phyloP scores from a whole-genome alignment of 2,888 invertebrate genomes.

The Mythimna lalbum region DNA sequence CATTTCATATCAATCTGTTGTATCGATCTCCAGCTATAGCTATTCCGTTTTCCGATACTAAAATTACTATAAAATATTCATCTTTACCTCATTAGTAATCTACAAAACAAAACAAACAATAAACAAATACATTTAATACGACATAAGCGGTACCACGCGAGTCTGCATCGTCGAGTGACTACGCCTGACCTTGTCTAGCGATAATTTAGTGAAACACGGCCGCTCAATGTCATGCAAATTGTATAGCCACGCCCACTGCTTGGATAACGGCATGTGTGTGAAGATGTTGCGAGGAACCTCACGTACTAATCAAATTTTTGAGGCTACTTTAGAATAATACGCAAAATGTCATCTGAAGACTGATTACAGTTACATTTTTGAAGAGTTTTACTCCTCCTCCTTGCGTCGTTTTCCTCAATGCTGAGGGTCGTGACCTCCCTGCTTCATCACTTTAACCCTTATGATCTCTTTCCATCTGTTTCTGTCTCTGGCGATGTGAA shows the following conservation, averaged over 20 bases:
- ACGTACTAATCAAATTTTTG: slow-evolving; percentile 15
- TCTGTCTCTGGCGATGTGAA: too few species aligned
- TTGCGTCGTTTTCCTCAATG: too few species aligned
- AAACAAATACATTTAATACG: slow-evolving; percentile 46
- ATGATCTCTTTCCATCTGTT: too few species aligned
- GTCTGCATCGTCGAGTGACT: slow-evolving; percentile 19
- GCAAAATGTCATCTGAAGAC: neutral
- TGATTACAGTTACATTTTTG: neutral
- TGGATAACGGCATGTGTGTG: slow-evolving; percentile 47
- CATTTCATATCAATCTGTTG: neutral
- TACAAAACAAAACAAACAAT: slow-evolving; percentile 39
- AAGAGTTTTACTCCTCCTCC: neutral
- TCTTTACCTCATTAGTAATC: slow-evolving; percentile 15
- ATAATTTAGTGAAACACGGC: slow-evolving; percentile 67
- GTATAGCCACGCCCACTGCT: slow-evolving; percentile 56
- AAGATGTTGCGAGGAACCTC: slow-evolving; percentile 35
- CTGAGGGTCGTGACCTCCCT: too few species aligned
- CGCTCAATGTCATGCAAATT: slow-evolving; percentile 66
- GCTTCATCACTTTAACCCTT: too few species aligned
- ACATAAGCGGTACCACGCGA: slow-evolving; percentile 47
- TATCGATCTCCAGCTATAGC: too few species aligned
- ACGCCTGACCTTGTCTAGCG: slow-evolving; percentile 60
- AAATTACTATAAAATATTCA: neutral
- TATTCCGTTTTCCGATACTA: neutral
- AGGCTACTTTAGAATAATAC: neutral